Percentiles rank a stretch among this genome's conserved stretches.
These are phyloP conservation scores for Theristicus caerulescens DNA, from an alignment of 2,113 vertebrate species.

Conservation along the genomic window DNA sequence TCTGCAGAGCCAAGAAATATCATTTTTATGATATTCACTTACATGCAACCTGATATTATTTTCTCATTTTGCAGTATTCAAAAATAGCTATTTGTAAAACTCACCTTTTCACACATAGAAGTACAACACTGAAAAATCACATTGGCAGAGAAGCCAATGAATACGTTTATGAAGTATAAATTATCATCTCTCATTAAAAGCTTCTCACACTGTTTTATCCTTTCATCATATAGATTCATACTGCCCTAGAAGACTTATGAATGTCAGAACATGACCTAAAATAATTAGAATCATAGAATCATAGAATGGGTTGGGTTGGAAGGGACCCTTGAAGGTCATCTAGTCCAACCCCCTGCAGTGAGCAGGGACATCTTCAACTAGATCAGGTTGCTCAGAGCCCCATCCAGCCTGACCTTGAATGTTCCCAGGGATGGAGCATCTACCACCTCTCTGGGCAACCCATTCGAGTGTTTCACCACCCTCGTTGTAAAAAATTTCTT, in stretches of 20 bases:
- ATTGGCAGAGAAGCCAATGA: not conserved
- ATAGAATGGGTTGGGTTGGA: not conserved
- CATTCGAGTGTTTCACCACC: not conserved
- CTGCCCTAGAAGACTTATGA: not conserved
- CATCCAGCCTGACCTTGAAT: fast-evolving
- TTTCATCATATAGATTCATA: not conserved
- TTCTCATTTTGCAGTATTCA: not conserved
- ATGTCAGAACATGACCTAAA: not conserved
- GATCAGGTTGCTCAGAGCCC: not conserved
- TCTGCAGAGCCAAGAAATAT: too few relatives aligned
- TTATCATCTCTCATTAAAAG: not conserved
- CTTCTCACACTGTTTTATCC: not conserved
- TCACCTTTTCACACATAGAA: not conserved
- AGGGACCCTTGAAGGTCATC: not conserved
- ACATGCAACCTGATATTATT: not conserved
- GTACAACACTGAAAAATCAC: not conserved
- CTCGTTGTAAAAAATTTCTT: not conserved
- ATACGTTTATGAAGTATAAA: not conserved
- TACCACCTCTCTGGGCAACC: not conserved
- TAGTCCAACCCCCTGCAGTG: not conserved
- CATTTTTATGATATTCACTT: not conserved
- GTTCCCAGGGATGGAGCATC: not conserved
- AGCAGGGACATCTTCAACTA: not conserved
- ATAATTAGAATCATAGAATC: not conserved
- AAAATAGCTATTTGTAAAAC: not conserved